Conservation (phyloP, 2,113 vertebrate genomes). For the Abramis brama region DNA sequence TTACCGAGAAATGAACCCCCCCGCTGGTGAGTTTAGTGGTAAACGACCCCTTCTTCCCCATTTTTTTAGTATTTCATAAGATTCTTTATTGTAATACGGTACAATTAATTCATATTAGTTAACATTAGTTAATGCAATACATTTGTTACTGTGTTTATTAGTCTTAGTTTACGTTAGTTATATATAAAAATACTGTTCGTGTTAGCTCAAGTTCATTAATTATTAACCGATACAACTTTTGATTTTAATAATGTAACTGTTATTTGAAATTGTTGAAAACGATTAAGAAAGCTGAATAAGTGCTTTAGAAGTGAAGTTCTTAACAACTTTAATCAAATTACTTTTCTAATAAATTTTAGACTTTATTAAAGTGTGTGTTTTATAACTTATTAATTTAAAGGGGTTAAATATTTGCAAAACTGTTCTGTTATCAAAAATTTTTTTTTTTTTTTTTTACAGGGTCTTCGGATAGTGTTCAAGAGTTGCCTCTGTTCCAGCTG, state of each 20-base stretch:
- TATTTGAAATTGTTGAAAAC: background rate
- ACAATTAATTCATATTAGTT: background rate
- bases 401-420: background rate
- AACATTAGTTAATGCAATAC: background rate
- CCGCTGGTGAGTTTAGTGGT: slow-evolving; percentile 63
- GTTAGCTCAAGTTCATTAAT: background rate
- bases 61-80: background rate
- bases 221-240: background rate
- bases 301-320: background rate
- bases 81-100: background rate
- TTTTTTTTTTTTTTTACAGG: slow-evolving; percentile 25
- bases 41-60: background rate
- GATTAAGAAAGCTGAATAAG: background rate
- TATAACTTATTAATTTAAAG: background rate
- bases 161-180: background rate
- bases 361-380: background rate
- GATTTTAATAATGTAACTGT: background rate
- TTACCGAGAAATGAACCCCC: slow-evolving; percentile 74
- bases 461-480: slow-evolving; percentile 71
- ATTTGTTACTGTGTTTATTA: background rate
- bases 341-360: too few species aligned
- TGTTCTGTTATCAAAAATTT: background rate
- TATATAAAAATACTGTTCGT: background rate
- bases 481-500: slow-evolving; percentile 74
- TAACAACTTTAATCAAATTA: too few species aligned